Base-by-base conservation (phyloP, 2,888 invertebrate species). In the Metalampra italica region DNA sequence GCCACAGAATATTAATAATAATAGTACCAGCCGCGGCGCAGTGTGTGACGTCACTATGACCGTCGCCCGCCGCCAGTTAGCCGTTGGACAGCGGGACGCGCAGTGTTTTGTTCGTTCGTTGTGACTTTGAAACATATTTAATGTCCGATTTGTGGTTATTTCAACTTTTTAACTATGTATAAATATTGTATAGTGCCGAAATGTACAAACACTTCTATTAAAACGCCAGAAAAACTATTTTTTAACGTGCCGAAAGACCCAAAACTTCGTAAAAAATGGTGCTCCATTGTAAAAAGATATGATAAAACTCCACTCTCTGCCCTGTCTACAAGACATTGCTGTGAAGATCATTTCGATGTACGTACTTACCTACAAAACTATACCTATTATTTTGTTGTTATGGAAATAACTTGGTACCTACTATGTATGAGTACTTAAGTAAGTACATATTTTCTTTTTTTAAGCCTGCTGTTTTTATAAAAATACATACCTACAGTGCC, bases 331-430 rank as follows among this genome's bases (percentile, higher is more conserved):
- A 36, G 29, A 32, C 14, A 40, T 40, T 47, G 41, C 47, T 47
- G 47, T 41, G 42, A 47, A 29, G 42, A 47, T 22, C 47, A 47
- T 32, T 47, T 47, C 12, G 42, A 47, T 14, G 43, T 47, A 38
- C 34, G 34, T 34, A 34, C 30, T 9, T 30, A 30, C 30, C 7
- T 30, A 30, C 30, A 7, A 30, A 7, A 30, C 30, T 9, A n/a
- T n/a, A n/a, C n/a, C n/a, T n/a, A n/a, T n/a, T n/a, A n/a, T n/a
- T n/a, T n/a, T n/a, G n/a, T n/a, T 30, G 9, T 30, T 30, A 30
- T 30, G 30, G 30, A 30, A 30, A 30, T 30, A 30, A 30, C 7
- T 30, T 30, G 5, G 30, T 30, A 30, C 30, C 36, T 44, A n/a
- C n/a, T n/a, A n/a, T n/a, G n/a, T n/a, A n/a, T n/a, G n/a, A n/a